These are phyloP conservation scores for Trididemnum miniatum DNA, from an alignment of 23 tunicate genomes.

Conservation along the genomic window DNA sequence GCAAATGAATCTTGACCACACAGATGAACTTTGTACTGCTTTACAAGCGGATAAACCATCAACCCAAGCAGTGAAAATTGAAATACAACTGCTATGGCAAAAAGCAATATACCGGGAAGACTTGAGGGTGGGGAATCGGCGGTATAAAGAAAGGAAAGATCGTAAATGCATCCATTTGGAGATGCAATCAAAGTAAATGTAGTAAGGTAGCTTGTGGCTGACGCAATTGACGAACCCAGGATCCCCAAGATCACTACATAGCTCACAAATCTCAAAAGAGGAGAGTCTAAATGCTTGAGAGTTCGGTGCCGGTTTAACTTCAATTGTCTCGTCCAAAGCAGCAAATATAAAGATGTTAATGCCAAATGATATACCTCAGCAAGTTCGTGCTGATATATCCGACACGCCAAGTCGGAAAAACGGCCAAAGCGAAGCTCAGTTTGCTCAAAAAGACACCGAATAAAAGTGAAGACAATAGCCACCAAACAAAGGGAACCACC, in stretches of 20 bases:
- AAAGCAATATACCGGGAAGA: constrained; percentile 41
- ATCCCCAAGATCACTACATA: constrained; percentile 31
- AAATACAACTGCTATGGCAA: constrained; percentile 37
- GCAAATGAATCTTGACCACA: constrained; percentile 15
- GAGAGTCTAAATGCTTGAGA: constrained; percentile 40
- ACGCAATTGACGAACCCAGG: constrained; percentile 33
- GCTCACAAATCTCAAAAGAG: constrained; percentile 36
- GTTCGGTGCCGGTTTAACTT: constrained; percentile 49
- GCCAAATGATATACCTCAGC: constrained; percentile 45
- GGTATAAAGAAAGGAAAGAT: constrained; percentile 20
- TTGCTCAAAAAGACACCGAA: constrained; percentile 49
- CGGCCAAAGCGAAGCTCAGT: constrained; percentile 41
- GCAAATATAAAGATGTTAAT: constrained; percentile 32
- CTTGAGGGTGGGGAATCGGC: constrained; percentile 30
- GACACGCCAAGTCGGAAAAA: constrained; percentile 44
- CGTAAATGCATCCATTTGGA: constrained; percentile 48
- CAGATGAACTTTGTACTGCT: constrained; percentile 41
- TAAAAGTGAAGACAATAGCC: constrained; percentile 24
- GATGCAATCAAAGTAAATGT: constrained; percentile 46
- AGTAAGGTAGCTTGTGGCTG: constrained; percentile 32
- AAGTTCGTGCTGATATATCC: constrained; percentile 42
- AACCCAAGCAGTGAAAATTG: constrained; percentile 43
- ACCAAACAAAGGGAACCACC: constrained; percentile 41
- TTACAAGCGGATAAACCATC: constrained; percentile 45
- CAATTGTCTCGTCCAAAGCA: constrained; percentile 51